Evolutionary conservation across 2,888 invertebrate species (phyloP).

Genomic region (Amiota communis): DNA sequence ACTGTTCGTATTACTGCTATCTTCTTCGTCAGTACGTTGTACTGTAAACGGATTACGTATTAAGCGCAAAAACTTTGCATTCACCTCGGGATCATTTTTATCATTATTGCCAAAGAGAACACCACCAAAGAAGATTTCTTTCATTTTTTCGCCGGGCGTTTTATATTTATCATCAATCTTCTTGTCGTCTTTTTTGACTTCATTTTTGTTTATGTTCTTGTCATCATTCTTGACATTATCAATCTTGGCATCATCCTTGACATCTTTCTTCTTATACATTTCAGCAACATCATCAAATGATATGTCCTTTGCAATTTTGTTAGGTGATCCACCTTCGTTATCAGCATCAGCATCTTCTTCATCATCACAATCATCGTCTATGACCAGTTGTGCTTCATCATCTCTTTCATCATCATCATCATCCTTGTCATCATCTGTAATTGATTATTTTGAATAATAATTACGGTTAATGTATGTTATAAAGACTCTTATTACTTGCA

Average conservation of each 20-base stretch:
- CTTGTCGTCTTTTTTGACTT: background rate
- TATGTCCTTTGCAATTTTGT: conserved; percentile 17
- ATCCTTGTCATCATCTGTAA: conserved; percentile 74
- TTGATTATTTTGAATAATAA: no score
- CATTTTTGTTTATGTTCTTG: background rate
- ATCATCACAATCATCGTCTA: conserved; percentile 69
- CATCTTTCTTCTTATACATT: background rate
- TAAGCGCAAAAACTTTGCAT: conserved; percentile 48
- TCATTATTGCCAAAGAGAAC: conserved; percentile 42
- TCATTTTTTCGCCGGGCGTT: no score
- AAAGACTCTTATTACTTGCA: no score
- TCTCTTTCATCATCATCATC: conserved; percentile 74
- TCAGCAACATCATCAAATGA: background rate
- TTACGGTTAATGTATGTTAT: no score
- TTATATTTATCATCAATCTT: no score
- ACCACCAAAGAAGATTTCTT: conserved; percentile 34
- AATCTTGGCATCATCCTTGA: background rate
- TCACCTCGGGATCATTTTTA: conserved; percentile 38
- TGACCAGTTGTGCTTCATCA: conserved; percentile 69
- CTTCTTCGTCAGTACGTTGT: conserved; percentile 35
- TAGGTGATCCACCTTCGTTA: conserved; percentile 22
- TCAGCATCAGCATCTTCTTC: conserved; percentile 43
- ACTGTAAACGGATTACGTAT: conserved; percentile 60
- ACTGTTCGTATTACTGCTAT: conserved; percentile 36
- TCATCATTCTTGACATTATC: background rate